phyloP scores from a whole-genome alignment of 2,113 vertebrate species.

The Sialia sialis region DNA sequence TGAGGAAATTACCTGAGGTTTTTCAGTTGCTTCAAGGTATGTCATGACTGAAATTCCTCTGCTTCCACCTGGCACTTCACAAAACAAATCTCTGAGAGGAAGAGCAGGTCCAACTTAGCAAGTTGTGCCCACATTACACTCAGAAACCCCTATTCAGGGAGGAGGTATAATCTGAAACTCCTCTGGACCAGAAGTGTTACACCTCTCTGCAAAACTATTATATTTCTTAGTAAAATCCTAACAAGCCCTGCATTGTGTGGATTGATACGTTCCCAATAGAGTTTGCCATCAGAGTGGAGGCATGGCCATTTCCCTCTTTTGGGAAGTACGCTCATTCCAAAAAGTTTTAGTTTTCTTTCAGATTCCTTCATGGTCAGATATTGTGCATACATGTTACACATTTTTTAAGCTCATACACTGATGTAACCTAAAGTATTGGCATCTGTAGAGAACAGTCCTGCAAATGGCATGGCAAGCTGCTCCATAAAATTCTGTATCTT shows the following conservation, averaged over 20 bases:
- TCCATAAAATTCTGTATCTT: background rate
- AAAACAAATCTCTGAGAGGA: background rate
- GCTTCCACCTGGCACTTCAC: background rate
- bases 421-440: background rate
- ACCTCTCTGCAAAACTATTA: background rate
- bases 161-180: background rate
- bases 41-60: background rate
- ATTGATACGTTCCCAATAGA: background rate
- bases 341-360: background rate
- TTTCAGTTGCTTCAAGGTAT: background rate
- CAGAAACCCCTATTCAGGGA: background rate
- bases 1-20: background rate
- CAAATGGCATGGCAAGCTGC: background rate
- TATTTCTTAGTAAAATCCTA: background rate
- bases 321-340: background rate
- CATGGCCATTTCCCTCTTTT: background rate
- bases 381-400: background rate
- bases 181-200: background rate
- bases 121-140: background rate
- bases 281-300: background rate
- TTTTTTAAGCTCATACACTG: background rate
- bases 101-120: background rate
- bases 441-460: background rate
- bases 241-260: background rate
- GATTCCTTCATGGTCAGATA: accelerated